Evolutionary conservation across 2,888 invertebrate genomes (phyloP).

Genomic region (Andrena camellia): DNA sequence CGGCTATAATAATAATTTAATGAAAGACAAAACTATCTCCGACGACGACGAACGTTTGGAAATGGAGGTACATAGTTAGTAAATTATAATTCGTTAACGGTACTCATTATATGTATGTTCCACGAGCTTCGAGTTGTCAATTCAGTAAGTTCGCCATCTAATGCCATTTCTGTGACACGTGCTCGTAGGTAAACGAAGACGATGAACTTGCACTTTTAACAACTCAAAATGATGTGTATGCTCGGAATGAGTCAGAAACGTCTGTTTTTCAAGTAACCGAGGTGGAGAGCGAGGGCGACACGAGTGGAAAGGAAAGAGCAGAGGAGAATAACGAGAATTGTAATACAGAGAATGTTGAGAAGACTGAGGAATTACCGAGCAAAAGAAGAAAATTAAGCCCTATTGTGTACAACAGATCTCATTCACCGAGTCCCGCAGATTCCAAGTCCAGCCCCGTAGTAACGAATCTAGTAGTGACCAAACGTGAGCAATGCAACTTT

Average conservation of each 20-base stretch:
- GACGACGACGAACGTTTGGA: slow-evolving; percentile 80
- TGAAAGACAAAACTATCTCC: slow-evolving; percentile 75
- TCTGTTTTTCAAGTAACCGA: slow-evolving; percentile 78
- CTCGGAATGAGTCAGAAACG: slow-evolving; percentile 70
- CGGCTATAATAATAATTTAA: slow-evolving; percentile 81
- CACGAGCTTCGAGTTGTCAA: not conserved
- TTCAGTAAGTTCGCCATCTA: not conserved
- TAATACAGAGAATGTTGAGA: slow-evolving; percentile 78
- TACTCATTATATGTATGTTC: not conserved
- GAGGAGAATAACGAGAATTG: slow-evolving; percentile 78
- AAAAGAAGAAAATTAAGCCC: slow-evolving; percentile 83
- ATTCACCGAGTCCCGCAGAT: slow-evolving; percentile 72
- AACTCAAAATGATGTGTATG: slow-evolving; percentile 70
- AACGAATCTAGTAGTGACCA: slow-evolving; percentile 36
- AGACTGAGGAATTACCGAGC: slow-evolving; percentile 76
- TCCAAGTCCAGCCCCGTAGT: slow-evolving; percentile 49
- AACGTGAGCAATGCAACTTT: slow-evolving; percentile 49
- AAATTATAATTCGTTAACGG: slow-evolving; percentile 1
- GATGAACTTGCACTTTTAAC: slow-evolving; percentile 77
- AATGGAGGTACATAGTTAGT: slow-evolving; percentile 79
- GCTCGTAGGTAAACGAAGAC: slow-evolving; percentile 79
- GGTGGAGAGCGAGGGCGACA: slow-evolving; percentile 78
- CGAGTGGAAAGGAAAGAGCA: slow-evolving; percentile 71
- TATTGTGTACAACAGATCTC: slow-evolving; percentile 81
- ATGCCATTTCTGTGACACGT: slow-evolving; percentile 15